Percentiles rank a stretch among this genome's conserved stretches.
These are phyloP conservation scores for Irena cyanogastra DNA, from an alignment of 2,113 vertebrate genomes.

Conservation along the genomic window DNA sequence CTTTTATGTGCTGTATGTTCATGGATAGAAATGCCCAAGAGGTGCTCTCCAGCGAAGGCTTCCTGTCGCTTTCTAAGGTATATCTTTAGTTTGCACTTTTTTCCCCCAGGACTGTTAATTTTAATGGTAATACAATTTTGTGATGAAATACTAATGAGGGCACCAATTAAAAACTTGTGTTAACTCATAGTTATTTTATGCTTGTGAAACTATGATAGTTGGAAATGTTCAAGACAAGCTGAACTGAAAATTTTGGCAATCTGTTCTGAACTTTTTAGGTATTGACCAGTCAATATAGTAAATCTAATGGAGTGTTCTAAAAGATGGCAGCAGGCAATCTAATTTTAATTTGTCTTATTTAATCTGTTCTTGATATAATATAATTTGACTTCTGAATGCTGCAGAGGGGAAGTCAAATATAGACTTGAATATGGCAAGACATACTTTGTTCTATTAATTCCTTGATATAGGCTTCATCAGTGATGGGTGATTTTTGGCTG, in stretches of 20 bases:
- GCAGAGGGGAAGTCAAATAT: background rate
- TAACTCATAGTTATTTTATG: background rate
- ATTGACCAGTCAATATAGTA: background rate
- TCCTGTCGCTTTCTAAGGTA: conserved; percentile 93
- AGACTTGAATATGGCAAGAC: background rate
- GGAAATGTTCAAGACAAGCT: background rate
- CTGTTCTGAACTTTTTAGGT: background rate
- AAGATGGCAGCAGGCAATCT: background rate
- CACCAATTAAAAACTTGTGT: background rate
- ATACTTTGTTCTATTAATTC: background rate
- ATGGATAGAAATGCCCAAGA: conserved; percentile 95
- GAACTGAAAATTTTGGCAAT: background rate
- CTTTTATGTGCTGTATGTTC: conserved; percentile 90
- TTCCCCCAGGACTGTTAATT: background rate
- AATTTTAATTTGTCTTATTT: background rate
- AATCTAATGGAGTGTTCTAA: background rate
- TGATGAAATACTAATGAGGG: background rate
- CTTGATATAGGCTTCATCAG: background rate
- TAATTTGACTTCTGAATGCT: background rate
- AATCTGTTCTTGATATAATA: background rate
- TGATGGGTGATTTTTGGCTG: background rate
- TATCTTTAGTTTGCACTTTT: background rate
- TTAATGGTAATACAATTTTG: background rate
- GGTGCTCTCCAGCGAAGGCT: conserved; percentile 89
- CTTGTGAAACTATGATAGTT: background rate